phyloP scores from a whole-genome alignment of 2,113 vertebrate genomes.

The Smithornis capensis region DNA sequence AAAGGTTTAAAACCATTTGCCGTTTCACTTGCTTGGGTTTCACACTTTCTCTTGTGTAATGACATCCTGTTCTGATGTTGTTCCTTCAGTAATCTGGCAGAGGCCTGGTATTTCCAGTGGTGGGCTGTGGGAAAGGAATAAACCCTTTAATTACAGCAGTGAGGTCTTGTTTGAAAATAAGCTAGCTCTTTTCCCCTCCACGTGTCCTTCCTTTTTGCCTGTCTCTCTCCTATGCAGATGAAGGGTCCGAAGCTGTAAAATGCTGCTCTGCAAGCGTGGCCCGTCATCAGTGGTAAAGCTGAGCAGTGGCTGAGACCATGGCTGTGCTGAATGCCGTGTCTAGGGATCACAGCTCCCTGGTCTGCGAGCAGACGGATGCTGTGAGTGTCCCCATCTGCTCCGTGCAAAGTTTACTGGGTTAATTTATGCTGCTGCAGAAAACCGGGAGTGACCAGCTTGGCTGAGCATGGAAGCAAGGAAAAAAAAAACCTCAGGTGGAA shows the following conservation, averaged over 20 bases:
- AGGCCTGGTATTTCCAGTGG: conserved; percentile 34
- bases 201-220: background rate
- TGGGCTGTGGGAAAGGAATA: conserved; percentile 22
- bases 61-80: conserved; percentile 49
- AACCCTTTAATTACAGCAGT: conserved; percentile 9
- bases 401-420: background rate
- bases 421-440: background rate
- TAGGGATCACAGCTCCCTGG: fast-evolving
- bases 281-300: fast-evolving
- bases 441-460: background rate
- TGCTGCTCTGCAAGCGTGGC: background rate
- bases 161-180: background rate
- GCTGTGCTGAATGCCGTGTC: fast-evolving
- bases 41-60: conserved; percentile 44
- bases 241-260: background rate
- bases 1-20: conserved; percentile 27
- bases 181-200: background rate
- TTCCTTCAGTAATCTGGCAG: background rate
- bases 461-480: background rate
- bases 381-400: background rate
- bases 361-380: background rate
- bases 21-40: conserved; percentile 19
- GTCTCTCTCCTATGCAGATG: background rate
- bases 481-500: background rate
- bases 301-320: fast-evolving